phyloP scores from a whole-genome alignment of 2,113 vertebrate species.

The Solenodon paradoxus region DNA sequence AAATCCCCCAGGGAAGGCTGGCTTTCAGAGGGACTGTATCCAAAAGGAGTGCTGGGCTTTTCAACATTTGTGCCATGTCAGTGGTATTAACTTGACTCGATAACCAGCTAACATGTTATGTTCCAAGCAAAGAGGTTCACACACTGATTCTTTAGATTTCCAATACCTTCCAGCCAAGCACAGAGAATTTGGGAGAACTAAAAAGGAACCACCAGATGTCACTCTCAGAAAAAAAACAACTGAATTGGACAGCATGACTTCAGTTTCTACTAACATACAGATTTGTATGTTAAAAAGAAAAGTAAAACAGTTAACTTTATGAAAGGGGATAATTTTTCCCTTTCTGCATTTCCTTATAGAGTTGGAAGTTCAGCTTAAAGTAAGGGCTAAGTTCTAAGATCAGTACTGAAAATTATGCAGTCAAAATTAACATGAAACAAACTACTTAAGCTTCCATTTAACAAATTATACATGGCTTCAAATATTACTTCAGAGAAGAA shows the following conservation, averaged over 20 bases:
- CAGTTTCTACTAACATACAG: not conserved
- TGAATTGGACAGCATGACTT: not conserved
- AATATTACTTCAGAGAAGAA: not conserved
- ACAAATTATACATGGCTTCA: not conserved
- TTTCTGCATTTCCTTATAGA: constrained; percentile 7
- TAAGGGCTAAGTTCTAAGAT: constrained; percentile 6
- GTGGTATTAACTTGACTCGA: not conserved
- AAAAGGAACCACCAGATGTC: constrained; percentile 70
- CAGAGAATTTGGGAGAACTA: not conserved
- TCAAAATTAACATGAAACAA: constrained; percentile 2
- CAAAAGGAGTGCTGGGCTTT: not conserved
- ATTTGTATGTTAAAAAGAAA: not conserved
- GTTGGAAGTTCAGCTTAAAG: not conserved
- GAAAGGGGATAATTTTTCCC: not conserved
- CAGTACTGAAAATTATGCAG: not conserved
- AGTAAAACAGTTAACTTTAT: not conserved
- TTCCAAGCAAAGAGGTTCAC: not conserved
- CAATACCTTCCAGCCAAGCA: not conserved
- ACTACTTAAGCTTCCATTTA: not conserved
- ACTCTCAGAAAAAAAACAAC: constrained; percentile 29
- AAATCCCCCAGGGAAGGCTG: not conserved
- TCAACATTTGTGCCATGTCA: not conserved
- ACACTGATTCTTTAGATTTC: not conserved
- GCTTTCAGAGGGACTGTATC: not conserved
- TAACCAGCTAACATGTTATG: not conserved